Conservation (phyloP, 2,888 invertebrate species). For the Erynnis tages region DNA sequence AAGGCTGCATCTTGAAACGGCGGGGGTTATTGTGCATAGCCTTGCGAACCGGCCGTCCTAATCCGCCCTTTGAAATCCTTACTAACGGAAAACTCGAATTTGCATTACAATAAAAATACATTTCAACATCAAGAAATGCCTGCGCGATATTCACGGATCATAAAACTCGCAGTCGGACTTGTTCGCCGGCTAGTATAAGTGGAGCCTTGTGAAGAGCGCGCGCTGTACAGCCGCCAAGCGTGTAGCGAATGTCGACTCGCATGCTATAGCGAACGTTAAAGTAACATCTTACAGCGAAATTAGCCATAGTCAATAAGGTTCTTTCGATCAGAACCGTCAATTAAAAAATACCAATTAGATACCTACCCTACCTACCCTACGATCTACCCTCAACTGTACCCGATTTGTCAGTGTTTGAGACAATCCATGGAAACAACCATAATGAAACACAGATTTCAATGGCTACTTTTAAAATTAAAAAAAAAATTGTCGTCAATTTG, state of each 20-base stretch:
- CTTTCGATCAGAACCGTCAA: too few species aligned
- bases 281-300: too few species aligned
- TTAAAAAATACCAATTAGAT: too few species aligned
- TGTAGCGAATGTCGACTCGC: background rate
- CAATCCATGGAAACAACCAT: too few species aligned
- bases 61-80: constrained; percentile 81
- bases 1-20: constrained; percentile 55
- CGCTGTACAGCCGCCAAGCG: background rate
- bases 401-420: too few species aligned
- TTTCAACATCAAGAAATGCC: constrained; percentile 80
- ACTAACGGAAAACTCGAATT: constrained; percentile 80
- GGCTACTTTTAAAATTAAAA: too few species aligned
- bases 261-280: too few species aligned
- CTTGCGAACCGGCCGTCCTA: constrained; percentile 80
- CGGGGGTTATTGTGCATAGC: constrained; percentile 70
- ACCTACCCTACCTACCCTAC: too few species aligned
- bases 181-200: constrained; percentile 56
- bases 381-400: too few species aligned
- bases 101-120: constrained; percentile 82
- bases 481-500: too few species aligned
- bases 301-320: too few species aligned
- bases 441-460: too few species aligned
- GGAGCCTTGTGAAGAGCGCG: constrained; percentile 47
- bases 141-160: constrained; percentile 80
- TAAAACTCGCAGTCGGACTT: constrained; percentile 71